Base-by-base conservation (phyloP, 2,113 vertebrate species). In the Regulus satrapa region DNA sequence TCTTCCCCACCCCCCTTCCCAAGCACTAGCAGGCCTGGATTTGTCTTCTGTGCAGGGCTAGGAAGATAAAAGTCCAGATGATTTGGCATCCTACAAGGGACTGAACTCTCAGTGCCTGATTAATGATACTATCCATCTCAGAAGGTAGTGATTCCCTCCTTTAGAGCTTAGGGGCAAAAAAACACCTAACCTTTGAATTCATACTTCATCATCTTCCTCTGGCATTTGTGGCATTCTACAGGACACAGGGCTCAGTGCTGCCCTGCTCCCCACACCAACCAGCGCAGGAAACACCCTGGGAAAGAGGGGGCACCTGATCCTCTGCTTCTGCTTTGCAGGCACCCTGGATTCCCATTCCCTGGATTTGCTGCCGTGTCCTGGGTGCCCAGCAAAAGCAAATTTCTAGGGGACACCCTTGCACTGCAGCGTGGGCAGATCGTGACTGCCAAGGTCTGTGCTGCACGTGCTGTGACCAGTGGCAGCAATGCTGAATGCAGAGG, bases 161-260 rank as follows among this genome's bases (percentile, higher is more conserved):
- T 89, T 67, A 80, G 51, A 92, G 79, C 67, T 89, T 43, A 74
- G 64, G 64, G 62, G 48, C 55, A 15, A 24, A 86, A 89, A 89
- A 90, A 79, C 4, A 88, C 46, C 87, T 94, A 92, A 96, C 93
- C 92, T 96, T 94, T 92, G 87, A 77, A 90, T 94, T 91, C 68
- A 18, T 54, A n/a, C 52, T 92, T 84, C 79, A 82, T 94, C 91
- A 81, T 87, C 89, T 63, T 62, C 64, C 13, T 9, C 45, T 84
- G 91, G 38, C 90, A 82, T 85, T 80, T 71, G 89, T 82, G 89
- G 66, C 85, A 91, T 91, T 88, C 84, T 59, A 67, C 77, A 74
- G 76, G 82, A 86, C 78, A 38, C 4, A 8, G 32, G n/a, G 68
- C 91, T 81, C 81, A 18, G 29, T 5, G 4, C 48, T 74, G 54